Conservation (phyloP, 2,797 vertebrate genomes). For the Atherinosoma microstoma region DNA sequence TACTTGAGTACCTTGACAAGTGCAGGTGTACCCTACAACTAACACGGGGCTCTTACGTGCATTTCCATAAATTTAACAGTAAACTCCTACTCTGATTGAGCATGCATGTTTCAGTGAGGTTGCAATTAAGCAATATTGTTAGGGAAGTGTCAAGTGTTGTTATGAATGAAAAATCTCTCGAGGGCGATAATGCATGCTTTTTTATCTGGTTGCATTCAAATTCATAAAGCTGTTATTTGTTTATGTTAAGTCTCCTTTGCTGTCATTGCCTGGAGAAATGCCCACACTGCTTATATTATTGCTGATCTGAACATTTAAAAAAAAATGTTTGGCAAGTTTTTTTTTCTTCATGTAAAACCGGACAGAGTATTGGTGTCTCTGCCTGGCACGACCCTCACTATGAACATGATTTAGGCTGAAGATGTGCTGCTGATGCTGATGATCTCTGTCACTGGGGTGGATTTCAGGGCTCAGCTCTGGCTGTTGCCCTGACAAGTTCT, state of each 20-base stretch:
- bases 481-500: slow-evolving; percentile 62
- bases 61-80: slow-evolving; percentile 79
- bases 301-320: slow-evolving; percentile 35
- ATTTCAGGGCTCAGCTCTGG: slow-evolving; percentile 72
- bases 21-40: slow-evolving; percentile 78
- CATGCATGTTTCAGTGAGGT: slow-evolving; percentile 58
- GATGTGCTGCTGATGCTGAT: slow-evolving; percentile 77
- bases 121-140: slow-evolving; percentile 77
- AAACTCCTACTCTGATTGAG: slow-evolving; percentile 70
- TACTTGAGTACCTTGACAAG: slow-evolving; percentile 82
- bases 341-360: slow-evolving; percentile 8
- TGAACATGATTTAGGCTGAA: slow-evolving; percentile 74
- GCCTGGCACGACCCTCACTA: slow-evolving; percentile 61
- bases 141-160: slow-evolving; percentile 62
- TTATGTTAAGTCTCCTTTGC: slow-evolving; percentile 46
- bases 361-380: slow-evolving; percentile 48
- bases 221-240: slow-evolving; percentile 58
- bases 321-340: slow-evolving; percentile 35
- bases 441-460: slow-evolving; percentile 76
- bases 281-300: slow-evolving; percentile 11
- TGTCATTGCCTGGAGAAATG: slow-evolving; percentile 32
- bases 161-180: slow-evolving; percentile 38
- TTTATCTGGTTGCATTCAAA: slow-evolving; percentile 58
- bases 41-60: slow-evolving; percentile 63
- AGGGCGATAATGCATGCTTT: slow-evolving; percentile 55